Percentiles rank a stretch among this genome's conserved stretches.
phyloP scores from a whole-genome alignment of 2,888 invertebrate genomes.

The Chorisops tibialis region DNA sequence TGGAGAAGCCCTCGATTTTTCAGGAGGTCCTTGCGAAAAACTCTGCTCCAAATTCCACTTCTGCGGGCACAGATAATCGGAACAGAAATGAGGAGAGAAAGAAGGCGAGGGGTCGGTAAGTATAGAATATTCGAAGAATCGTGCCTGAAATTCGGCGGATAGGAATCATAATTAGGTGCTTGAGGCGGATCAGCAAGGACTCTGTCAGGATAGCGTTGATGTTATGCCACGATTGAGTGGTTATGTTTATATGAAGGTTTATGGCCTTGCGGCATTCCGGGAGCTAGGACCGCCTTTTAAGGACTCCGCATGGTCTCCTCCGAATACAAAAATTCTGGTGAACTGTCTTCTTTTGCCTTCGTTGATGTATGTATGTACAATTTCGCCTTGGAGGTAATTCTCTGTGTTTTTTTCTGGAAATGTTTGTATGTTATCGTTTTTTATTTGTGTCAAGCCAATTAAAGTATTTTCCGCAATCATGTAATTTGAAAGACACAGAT shows the following conservation, averaged over 20 bases:
- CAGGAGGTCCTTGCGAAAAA: not conserved
- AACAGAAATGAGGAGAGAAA: too few relatives aligned
- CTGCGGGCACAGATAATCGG: too few relatives aligned
- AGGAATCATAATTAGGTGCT: constrained; percentile 8
- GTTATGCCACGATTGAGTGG: not conserved
- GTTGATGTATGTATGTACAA: not conserved
- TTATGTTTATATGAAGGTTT: not conserved
- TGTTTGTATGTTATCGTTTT: not conserved
- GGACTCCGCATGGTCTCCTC: not conserved
- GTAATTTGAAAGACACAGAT: not conserved
- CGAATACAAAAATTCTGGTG: not conserved
- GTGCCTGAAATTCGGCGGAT: not conserved
- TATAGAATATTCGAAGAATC: too few relatives aligned
- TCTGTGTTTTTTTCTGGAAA: not conserved
- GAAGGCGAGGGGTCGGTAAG: too few relatives aligned
- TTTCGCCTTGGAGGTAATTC: not conserved
- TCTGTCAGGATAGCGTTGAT: not conserved
- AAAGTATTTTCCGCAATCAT: constrained; percentile 7
- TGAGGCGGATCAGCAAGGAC: not conserved
- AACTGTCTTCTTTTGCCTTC: not conserved
- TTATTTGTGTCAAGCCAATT: not conserved
- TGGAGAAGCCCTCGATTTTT: not conserved
- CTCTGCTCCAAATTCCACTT: not conserved
- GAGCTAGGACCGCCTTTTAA: not conserved
- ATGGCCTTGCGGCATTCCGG: not conserved